A percentile compares a stretch with the other conserved stretches of the same genome.
Evolutionary conservation across 37 sponge, comb jelly and placozoan species (phyloP).

Genomic region (Geodia barretti): DNA sequence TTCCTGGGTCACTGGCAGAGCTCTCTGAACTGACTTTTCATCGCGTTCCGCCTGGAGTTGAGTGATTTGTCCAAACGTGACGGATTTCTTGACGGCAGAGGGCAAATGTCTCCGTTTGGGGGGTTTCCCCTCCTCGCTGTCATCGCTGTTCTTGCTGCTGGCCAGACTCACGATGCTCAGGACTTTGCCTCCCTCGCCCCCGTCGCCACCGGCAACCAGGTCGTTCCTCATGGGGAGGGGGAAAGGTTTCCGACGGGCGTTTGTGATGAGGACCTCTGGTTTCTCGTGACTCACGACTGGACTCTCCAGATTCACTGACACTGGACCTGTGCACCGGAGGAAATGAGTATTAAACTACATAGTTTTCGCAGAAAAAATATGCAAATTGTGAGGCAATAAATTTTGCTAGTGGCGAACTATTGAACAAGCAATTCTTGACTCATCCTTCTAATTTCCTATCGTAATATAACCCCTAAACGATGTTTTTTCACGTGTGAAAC

Average conservation of each 20-base stretch:
- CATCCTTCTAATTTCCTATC: no score
- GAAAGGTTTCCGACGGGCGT: slow-evolving; percentile 63
- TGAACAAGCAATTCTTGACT: no score
- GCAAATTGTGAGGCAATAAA: neutral
- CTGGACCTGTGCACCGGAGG: slow-evolving; percentile 14
- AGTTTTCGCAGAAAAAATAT: no score
- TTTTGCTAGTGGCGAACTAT: no score
- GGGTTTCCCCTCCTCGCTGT: neutral
- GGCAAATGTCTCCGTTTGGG: neutral
- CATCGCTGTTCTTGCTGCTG: slow-evolving; percentile 8
- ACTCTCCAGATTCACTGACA: slow-evolving; percentile 35
- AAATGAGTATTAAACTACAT: no score
- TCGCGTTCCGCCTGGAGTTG: neutral
- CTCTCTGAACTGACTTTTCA: neutral
- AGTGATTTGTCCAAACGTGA: neutral
- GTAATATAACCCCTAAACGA: no score
- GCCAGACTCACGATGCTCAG: slow-evolving; percentile 7
- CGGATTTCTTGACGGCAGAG: neutral
- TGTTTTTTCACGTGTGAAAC: no score
- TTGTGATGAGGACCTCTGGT: slow-evolving; percentile 43
- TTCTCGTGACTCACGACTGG: slow-evolving; percentile 54
- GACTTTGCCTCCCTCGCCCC: neutral
- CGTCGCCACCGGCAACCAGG: slow-evolving; percentile 6
- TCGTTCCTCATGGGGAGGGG: slow-evolving; percentile 25
- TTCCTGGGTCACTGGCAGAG: neutral